Evolutionary conservation across 2,888 invertebrate genomes (phyloP).

Genomic region (Cetonia aurata): DNA sequence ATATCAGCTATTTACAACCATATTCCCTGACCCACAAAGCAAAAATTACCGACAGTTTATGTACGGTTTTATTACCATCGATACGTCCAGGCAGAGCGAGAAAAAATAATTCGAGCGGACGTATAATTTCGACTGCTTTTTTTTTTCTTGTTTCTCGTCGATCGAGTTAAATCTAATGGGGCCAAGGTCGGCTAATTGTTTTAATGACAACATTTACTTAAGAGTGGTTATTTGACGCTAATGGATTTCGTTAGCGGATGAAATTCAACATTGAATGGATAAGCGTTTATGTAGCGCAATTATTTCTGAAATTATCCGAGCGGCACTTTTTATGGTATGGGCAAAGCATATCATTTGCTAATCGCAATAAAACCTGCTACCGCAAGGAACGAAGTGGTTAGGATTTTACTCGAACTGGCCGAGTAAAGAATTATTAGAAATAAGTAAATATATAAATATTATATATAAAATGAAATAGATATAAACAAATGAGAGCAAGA

Average conservation of each 20-base stretch:
- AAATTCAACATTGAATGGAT: not conserved
- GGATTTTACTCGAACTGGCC: no score
- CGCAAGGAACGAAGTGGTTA: no score
- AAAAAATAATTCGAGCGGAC: not conserved
- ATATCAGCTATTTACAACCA: constrained; percentile 10
- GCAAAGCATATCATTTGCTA: no score
- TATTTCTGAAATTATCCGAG: no score
- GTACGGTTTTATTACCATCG: constrained; percentile 20
- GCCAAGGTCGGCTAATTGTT: constrained; percentile 30
- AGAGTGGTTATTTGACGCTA: constrained; percentile 3
- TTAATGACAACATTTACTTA: constrained; percentile 27
- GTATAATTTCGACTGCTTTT: constrained; percentile 23
- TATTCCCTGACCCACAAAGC: constrained; percentile 38
- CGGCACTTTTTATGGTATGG: no score
- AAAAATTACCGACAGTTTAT: constrained; percentile 14
- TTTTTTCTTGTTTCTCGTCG: not conserved
- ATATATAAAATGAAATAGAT: no score
- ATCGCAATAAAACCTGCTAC: no score
- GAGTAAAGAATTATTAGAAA: no score
- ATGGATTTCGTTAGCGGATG: not conserved
- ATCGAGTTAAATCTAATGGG: constrained; percentile 20
- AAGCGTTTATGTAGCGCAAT: not conserved
- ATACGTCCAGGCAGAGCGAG: not conserved
- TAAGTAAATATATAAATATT: no score
- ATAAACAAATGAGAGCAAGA: no score